Percentiles rank a stretch among this genome's conserved stretches.
Evolutionary conservation across 2,888 invertebrate genomes (phyloP).

Genomic region (Sisyra nigra): DNA sequence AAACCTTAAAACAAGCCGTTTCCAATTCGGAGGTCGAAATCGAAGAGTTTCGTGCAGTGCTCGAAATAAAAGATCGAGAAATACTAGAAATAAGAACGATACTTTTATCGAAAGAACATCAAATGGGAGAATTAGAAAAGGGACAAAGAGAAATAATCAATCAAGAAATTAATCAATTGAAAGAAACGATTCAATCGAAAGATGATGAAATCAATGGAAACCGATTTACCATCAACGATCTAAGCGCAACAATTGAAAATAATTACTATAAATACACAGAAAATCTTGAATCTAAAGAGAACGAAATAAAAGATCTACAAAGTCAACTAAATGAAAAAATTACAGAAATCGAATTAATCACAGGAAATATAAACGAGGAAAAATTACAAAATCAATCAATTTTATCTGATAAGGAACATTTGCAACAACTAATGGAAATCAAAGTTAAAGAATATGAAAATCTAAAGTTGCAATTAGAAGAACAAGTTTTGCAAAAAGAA

Average conservation of each 20-base stretch:
- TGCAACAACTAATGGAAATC: slow-evolving; percentile 9
- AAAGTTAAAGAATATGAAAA: slow-evolving; percentile 29
- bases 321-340: slow-evolving; percentile 17
- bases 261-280: too few species aligned
- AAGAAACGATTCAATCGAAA: neutral
- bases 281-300: slow-evolving; percentile 16
- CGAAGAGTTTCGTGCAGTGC: slow-evolving; percentile 29
- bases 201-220: neutral
- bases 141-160: slow-evolving; percentile 21
- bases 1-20: neutral
- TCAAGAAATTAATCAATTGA: slow-evolving; percentile 17
- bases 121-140: slow-evolving; percentile 28
- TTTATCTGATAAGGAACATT: too few species aligned
- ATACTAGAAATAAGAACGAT: slow-evolving; percentile 28
- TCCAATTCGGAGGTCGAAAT: slow-evolving; percentile 24
- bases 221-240: too few species aligned
- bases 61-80: slow-evolving; percentile 33
- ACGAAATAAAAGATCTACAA: slow-evolving; percentile 18
- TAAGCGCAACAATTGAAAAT: too few species aligned
- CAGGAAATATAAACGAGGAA: too few species aligned
- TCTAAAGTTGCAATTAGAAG: slow-evolving; percentile 26
- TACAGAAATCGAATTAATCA: too few species aligned
- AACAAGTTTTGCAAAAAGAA: too few species aligned
- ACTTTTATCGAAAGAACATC: slow-evolving; percentile 29
- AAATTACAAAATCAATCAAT: too few species aligned